phyloP scores from a whole-genome alignment of 2,888 invertebrate species.

The Hyalella azteca region DNA sequence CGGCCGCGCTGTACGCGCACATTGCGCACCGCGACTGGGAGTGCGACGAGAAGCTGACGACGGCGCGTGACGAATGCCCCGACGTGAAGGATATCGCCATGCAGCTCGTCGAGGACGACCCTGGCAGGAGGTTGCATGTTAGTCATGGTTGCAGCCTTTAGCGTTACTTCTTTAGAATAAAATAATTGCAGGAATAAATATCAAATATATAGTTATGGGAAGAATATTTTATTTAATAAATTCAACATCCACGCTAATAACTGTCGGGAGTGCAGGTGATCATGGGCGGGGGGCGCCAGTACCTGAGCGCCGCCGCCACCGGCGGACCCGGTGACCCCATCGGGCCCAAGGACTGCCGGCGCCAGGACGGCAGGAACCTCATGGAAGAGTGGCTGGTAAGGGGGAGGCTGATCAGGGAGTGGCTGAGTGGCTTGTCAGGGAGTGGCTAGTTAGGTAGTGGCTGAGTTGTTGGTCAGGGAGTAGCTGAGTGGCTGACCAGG shows the following conservation, averaged over 20 bases:
- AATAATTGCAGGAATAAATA: no score
- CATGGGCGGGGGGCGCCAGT: slow-evolving; percentile 54
- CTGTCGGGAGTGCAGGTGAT: slow-evolving; percentile 42
- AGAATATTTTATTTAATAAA: no score
- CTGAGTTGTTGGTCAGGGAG: neutral
- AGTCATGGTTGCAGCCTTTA: no score
- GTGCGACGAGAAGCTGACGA: slow-evolving; percentile 69
- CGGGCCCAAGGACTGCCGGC: slow-evolving; percentile 33
- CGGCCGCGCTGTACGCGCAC: slow-evolving; percentile 76
- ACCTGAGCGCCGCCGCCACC: slow-evolving; percentile 43
- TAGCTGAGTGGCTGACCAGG: neutral
- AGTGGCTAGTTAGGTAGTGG: slow-evolving; percentile 39
- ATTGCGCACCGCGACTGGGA: slow-evolving; percentile 76
- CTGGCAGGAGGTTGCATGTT: slow-evolving; percentile 75
- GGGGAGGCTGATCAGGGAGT: neutral
- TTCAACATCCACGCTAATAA: no score
- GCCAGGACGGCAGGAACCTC: slow-evolving; percentile 42
- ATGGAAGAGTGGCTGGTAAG: slow-evolving; percentile 40
- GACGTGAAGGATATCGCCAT: slow-evolving; percentile 72
- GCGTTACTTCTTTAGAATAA: no score
- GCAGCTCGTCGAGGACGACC: slow-evolving; percentile 72
- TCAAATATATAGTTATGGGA: no score
- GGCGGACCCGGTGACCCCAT: slow-evolving; percentile 43
- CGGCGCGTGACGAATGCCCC: slow-evolving; percentile 67
- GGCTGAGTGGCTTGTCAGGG: neutral